phyloP scores from a whole-genome alignment of 2,113 vertebrate species.

The Entosphenus tridentatus region DNA sequence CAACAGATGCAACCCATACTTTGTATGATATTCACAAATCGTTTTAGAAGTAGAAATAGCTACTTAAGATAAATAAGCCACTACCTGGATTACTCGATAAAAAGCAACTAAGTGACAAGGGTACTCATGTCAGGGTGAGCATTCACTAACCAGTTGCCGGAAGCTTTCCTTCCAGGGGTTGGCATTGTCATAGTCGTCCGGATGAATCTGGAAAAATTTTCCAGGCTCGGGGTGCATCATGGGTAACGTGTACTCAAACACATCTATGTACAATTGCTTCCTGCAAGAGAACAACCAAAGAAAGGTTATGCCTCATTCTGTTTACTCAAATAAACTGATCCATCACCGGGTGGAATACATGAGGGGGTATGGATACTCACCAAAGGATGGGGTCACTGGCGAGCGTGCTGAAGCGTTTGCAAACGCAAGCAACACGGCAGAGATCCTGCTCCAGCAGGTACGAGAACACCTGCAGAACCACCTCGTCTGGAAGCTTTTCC shows the following conservation, averaged over 20 bases:
- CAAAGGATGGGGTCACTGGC: constrained; percentile 98
- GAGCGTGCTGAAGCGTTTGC: constrained; percentile 93
- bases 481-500: constrained; percentile 93
- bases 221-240: constrained; percentile 99
- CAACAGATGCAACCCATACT: too few relatives aligned
- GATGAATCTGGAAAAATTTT: constrained; percentile 97
- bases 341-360: too few relatives aligned
- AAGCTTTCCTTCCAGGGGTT: constrained; percentile 99
- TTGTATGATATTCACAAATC: too few relatives aligned
- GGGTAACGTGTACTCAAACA: constrained; percentile 93
- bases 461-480: constrained; percentile 95
- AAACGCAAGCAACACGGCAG: constrained; percentile 89
- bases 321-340: too few relatives aligned
- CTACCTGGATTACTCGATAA: too few relatives aligned
- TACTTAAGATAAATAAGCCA: too few relatives aligned
- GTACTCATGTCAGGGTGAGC: too few relatives aligned
- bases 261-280: constrained; percentile 98
- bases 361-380: constrained; percentile 26
- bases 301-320: too few relatives aligned
- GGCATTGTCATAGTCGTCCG: constrained; percentile 90
- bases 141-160: constrained; percentile 61
- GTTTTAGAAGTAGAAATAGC: too few relatives aligned
- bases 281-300: constrained; percentile 20
- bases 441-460: constrained; percentile 94
- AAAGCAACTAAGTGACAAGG: too few relatives aligned